Evolutionary conservation across 2,113 vertebrate species (phyloP), one percentile per base, ranked within the genome.

Genomic region (Rhinichthys klamathensis): DNA sequence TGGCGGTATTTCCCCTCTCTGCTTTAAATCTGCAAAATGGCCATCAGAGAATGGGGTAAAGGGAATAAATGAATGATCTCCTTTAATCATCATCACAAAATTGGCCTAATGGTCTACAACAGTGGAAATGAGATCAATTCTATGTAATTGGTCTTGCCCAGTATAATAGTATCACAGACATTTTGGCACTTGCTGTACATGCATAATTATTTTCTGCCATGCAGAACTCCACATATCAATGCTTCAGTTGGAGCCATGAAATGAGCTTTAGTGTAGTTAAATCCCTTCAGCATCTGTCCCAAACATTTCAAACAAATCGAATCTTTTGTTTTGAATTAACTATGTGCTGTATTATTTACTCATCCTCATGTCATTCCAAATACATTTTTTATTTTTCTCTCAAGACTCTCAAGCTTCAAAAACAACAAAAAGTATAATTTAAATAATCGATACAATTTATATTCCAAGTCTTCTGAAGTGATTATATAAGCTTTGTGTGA

Each of bases 91-190:
- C 74, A 63, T 79, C 88, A 63, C 79, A 86, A 87, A 91, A 90
- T 65, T 80, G 88, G 88, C 80, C 86, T 88, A 86, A 86, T 87
- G 90, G 58, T 54, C 46, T 38, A 67, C 89, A 89, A 85, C 89
- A 84, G 86, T 90, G 86, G 84, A 84, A 84, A 58, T 85, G 84
- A 89, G 90, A 93, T 94, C 91, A 88, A 93, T 93, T 92, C 86
- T 82, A 49, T 88, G 87, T 91, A 91, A 93, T 92, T 81, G 87
- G 51, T 70, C 82, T 70, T 25, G 32, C 61, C 51, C 18, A 32
- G 35, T 38, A 58, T 82, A 77, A 85, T 78, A 77, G 46, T 72
- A 82, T 73, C 79, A 85, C 80, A 65, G 76, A 84, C 38, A 56
- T 74, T 85, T 67, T 88, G 67, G n/a, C 32, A 83, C 51, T 16